Conservation (phyloP, 2,113 vertebrate genomes). For the Plecturocebus donacophilus region DNA sequence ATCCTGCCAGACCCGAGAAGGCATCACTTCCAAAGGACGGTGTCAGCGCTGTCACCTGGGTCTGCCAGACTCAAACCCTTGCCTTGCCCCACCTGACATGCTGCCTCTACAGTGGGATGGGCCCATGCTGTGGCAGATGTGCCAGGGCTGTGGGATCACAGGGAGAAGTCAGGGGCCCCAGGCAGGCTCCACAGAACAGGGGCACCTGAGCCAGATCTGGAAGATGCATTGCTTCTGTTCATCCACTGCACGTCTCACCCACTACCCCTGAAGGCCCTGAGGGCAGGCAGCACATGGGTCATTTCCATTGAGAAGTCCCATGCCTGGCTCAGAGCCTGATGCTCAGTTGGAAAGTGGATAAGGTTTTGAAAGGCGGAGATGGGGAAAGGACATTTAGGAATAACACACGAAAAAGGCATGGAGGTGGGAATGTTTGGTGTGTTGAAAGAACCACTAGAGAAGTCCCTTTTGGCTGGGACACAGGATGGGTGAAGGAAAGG, state of each 20-base stretch:
- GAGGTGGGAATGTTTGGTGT: background rate
- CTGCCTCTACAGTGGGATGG: fast-evolving
- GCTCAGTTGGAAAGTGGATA: background rate
- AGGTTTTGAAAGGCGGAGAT: background rate
- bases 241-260: background rate
- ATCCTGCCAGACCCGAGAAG: background rate
- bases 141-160: background rate
- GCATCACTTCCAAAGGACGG: background rate
- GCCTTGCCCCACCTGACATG: background rate
- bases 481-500: background rate
- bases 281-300: background rate
- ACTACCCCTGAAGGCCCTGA: fast-evolving
- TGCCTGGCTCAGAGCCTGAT: background rate
- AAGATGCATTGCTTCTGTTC: fast-evolving
- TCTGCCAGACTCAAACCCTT: background rate
- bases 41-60: no score
- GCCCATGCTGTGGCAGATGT: fast-evolving
- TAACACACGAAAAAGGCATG: background rate
- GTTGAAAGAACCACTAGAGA: background rate
- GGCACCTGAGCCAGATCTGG: background rate
- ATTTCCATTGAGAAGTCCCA: background rate
- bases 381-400: background rate
- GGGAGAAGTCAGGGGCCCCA: fast-evolving
- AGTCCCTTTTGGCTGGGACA: background rate
- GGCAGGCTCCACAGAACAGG: background rate